These are phyloP conservation scores for Chloroceryle aenea DNA, from an alignment of 2,113 vertebrate genomes.

Conservation along the genomic window DNA sequence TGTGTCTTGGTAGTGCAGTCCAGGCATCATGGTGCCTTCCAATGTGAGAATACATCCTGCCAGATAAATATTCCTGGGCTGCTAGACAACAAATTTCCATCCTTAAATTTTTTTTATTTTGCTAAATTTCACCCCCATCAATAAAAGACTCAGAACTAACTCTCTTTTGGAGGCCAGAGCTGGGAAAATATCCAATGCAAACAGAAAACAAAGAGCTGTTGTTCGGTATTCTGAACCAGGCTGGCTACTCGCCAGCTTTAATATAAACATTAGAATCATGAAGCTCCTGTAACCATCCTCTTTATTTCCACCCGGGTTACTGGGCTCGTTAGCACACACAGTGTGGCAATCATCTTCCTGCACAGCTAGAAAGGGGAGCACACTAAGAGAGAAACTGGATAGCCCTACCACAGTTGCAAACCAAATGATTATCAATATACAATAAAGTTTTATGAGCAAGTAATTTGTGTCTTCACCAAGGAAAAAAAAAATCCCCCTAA, in stretches of 20 bases:
- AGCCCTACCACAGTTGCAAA: not conserved
- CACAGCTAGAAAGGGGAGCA: not conserved
- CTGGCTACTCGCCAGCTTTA: not conserved
- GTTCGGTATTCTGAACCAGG: not conserved
- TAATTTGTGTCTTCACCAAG: not conserved
- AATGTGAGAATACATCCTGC: not conserved
- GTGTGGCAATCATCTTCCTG: not conserved
- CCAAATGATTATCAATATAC: not conserved
- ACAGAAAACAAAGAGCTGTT: not conserved
- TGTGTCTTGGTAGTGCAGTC: accelerated
- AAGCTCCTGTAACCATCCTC: not conserved
- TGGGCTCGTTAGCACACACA: not conserved
- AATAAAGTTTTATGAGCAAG: not conserved
- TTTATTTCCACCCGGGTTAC: slow-evolving; percentile 7
- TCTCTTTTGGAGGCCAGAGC: not conserved
- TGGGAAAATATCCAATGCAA: not conserved
- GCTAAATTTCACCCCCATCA: not conserved
- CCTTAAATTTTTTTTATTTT: not conserved
- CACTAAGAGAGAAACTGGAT: not conserved
- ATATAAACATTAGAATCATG: not conserved
- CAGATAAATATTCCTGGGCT: not conserved
- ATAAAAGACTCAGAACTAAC: not conserved
- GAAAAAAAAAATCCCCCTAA: not conserved
- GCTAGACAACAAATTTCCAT: not conserved
- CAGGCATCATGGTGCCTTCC: not conserved